Conservation (phyloP, 2,888 invertebrate genomes). For the Zaprionus lineosus region DNA sequence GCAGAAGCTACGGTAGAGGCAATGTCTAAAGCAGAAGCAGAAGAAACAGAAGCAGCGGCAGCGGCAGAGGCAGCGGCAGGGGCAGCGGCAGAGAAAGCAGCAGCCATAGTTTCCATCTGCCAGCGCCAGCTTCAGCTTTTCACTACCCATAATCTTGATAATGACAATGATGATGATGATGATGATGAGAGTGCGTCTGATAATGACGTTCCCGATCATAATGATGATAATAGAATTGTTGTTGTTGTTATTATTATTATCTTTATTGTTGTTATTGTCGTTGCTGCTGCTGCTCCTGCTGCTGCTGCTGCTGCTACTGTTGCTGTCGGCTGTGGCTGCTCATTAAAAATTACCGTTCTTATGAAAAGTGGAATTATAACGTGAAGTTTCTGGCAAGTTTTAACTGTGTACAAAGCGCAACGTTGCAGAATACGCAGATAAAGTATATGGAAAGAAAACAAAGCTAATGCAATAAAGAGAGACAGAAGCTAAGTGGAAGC, state of each 20-base stretch:
- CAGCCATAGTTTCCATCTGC: constrained; percentile 23
- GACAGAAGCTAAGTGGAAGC: too few species aligned
- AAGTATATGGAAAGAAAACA: too few species aligned
- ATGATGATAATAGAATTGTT: neutral
- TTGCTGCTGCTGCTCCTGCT: constrained; percentile 58
- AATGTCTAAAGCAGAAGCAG: too few species aligned
- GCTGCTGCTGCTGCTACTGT: neutral
- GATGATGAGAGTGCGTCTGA: neutral
- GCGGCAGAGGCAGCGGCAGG: too few species aligned
- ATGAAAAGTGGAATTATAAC: constrained; percentile 75
- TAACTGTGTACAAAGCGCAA: constrained; percentile 77
- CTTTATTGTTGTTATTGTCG: too few species aligned
- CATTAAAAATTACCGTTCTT: constrained; percentile 79
- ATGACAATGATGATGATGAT: constrained; percentile 9
- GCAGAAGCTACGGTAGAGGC: too few species aligned
- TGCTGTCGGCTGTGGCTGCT: constrained; percentile 49
- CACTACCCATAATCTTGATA: constrained; percentile 12
- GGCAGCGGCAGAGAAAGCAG: neutral
- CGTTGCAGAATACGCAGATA: constrained; percentile 46
- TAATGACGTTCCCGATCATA: neutral
- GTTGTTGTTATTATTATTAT: too few species aligned
- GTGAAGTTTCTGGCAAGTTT: constrained; percentile 62
- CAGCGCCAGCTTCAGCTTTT: constrained; percentile 16
- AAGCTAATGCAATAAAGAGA: neutral
- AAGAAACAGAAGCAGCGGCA: too few species aligned